These are phyloP conservation scores for Coelinius sp. DNA, from an alignment of 2,888 invertebrate species.

Conservation along the genomic window DNA sequence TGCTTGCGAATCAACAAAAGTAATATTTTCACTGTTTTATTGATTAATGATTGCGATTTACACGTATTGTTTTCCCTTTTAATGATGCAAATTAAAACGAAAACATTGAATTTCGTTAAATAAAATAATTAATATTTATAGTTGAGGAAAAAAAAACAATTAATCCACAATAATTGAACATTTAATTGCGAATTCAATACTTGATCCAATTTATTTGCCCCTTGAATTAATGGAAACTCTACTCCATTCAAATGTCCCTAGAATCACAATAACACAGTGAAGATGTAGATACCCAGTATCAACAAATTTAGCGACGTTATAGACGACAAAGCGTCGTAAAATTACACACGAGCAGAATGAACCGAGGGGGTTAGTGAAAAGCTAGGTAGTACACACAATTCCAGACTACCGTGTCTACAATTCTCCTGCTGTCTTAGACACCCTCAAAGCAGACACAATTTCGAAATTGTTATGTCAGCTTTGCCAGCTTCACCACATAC, in stretches of 20 bases:
- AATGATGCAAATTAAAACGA: no score
- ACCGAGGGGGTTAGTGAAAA: background rate
- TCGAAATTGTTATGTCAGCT: constrained; percentile 53
- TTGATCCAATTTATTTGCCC: background rate
- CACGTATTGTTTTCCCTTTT: no score
- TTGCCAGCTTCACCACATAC: constrained; percentile 44
- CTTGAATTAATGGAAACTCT: background rate
- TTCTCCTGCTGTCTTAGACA: constrained; percentile 48
- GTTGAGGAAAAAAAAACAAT: no score
- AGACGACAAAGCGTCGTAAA: background rate
- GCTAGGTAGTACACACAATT: background rate
- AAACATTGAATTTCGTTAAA: no score
- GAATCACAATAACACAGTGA: background rate
- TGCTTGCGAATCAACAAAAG: background rate
- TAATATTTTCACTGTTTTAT: background rate
- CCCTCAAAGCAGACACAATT: constrained; percentile 53
- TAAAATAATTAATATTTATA: no score
- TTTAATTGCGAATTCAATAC: no score
- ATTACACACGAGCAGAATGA: constrained; percentile 2
- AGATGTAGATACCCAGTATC: background rate
- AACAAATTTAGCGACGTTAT: constrained; percentile 1
- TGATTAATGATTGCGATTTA: background rate
- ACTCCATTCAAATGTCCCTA: background rate
- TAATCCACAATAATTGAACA: no score
- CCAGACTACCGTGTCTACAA: constrained; percentile 3